Percentiles rank a stretch among this genome's conserved stretches.
These are phyloP conservation scores for Polia nebulosa DNA, from an alignment of 2,888 invertebrate species.

Conservation along the genomic window DNA sequence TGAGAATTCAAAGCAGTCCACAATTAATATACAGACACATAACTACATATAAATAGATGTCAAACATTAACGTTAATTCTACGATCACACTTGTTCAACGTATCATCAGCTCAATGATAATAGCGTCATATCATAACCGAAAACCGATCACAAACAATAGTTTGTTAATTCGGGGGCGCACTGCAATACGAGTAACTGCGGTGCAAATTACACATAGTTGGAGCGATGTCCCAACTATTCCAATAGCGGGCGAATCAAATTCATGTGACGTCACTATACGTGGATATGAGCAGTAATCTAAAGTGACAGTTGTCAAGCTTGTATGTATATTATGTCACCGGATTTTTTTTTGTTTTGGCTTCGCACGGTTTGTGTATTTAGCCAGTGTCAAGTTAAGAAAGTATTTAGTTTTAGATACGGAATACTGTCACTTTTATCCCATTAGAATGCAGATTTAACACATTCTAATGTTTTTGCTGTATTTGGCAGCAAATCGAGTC, in stretches of 20 bases:
- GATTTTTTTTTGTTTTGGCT: too few relatives aligned
- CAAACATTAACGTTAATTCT: neutral
- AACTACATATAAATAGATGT: neutral
- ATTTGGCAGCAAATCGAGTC: too few relatives aligned
- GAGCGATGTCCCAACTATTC: conserved; percentile 47
- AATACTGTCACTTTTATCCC: too few relatives aligned
- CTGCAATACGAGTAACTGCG: conserved; percentile 27
- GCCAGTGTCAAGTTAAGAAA: too few relatives aligned
- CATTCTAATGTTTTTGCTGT: too few relatives aligned
- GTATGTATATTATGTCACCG: too few relatives aligned
- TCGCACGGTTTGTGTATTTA: too few relatives aligned
- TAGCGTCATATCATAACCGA: conserved; percentile 23
- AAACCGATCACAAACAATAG: conserved; percentile 32
- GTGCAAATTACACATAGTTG: conserved; percentile 42
- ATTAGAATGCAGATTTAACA: too few relatives aligned
- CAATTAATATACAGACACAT: neutral
- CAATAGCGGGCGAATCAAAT: conserved; percentile 49
- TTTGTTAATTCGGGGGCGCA: conserved; percentile 36
- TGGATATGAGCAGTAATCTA: conserved; percentile 14
- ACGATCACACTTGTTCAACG: neutral
- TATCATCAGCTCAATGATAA: neutral
- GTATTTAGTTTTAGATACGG: too few relatives aligned
- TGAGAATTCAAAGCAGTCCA: too few relatives aligned
- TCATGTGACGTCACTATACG: conserved; percentile 20
- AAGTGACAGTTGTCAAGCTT: conserved; percentile 2